Conservation (phyloP, 2,113 vertebrate species). For the Caloenas nicobarica region DNA sequence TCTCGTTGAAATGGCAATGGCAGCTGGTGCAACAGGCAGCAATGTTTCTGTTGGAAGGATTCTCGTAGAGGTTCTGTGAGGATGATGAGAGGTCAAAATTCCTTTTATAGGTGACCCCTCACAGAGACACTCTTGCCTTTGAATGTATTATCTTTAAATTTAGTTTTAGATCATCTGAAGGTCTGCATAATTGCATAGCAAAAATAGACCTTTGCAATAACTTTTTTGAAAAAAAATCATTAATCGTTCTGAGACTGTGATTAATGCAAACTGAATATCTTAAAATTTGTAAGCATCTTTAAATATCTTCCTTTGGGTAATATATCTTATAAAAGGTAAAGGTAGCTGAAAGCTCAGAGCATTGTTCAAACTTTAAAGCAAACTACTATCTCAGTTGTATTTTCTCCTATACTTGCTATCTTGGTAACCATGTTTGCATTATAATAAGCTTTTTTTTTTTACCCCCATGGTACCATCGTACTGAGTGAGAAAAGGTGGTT, state of each 20-base stretch:
- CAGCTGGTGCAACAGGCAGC: neutral
- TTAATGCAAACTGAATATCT: neutral
- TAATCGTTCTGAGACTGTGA: neutral
- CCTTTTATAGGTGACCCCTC: neutral
- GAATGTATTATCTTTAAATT: neutral
- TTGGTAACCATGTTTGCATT: neutral
- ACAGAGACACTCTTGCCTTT: neutral
- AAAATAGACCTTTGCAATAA: neutral
- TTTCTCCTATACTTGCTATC: neutral
- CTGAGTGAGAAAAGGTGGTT: neutral
- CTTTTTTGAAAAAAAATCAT: neutral
- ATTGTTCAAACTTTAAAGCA: neutral
- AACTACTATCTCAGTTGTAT: neutral
- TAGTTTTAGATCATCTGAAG: neutral
- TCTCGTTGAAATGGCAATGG: neutral
- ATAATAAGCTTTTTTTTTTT: neutral
- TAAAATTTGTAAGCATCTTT: neutral
- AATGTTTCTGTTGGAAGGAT: neutral
- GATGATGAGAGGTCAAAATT: neutral
- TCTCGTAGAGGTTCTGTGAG: neutral
- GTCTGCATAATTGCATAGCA: neutral
- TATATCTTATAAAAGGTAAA: neutral
- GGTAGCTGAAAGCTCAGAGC: neutral
- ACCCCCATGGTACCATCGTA: accelerated
- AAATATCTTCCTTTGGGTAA: neutral